Base-by-base conservation (phyloP, 2,888 invertebrate species). In the Agrenia bidenticulata region DNA sequence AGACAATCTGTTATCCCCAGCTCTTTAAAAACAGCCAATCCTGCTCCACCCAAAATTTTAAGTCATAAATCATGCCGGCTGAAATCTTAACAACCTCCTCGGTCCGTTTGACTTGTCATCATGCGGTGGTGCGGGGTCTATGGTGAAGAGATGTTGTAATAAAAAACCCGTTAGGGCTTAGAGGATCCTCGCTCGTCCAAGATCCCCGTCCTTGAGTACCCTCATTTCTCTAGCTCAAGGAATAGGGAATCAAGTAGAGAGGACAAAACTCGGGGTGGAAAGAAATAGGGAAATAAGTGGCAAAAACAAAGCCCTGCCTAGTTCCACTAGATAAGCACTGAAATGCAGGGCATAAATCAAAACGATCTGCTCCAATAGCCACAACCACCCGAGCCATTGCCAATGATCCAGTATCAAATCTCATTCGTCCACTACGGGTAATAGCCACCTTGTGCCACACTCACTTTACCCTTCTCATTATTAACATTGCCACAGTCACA, bases 91-190 rank as follows among this genome's bases (percentile, higher is more conserved):
- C 27, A 55, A 55, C 17, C 32, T 11, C 17, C 55, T 57, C 57
- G 57, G 41, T 57, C 57, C 57, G 57, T 57, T 57, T 57, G 57
- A 57, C 57, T 57, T 39, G 57, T 39, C 57, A 57, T 57, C 51
- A 51, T 51, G 23, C 19, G 24, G 24, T 51, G 19, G 45, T 45
- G 4, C 11, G 5, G 5, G 4, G 11, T 32, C 4, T 32, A 32
- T 32, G 32, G 32, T 4, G 32, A 32, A 32, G 32, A 7, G 11
- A 32, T 32, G 5, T 32, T 15, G 17, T 17, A 45, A 45, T 45
- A 45, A 45, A 45, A 45, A 45, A 45, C 5, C 45, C 9, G 45
- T 45, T 45, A 45, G 45, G 45, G n/a, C 19, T 45, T 45, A 45
- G 19, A n/a, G 15, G 5, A 5, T n/a, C 19, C 15, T 32, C 5